A percentile compares a stretch with the other conserved stretches of the same genome.
These are phyloP conservation scores for Melipona quadrifasciata DNA, from an alignment of 1,140 invertebrate genomes.

Conservation along the genomic window DNA sequence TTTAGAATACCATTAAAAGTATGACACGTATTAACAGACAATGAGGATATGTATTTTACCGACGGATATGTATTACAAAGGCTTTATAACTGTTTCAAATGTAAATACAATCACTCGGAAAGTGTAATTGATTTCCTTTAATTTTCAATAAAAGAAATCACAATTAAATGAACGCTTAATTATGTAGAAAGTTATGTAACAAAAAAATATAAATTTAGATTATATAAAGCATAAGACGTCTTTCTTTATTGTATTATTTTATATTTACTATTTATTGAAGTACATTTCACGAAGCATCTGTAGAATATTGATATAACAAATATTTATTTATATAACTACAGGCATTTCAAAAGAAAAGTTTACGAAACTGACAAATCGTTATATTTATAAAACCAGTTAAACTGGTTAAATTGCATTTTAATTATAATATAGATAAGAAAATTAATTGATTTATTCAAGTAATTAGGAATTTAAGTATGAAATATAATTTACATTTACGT, in stretches of 20 bases:
- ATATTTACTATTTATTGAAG: conserved; percentile 12
- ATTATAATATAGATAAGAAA: conserved; percentile 7
- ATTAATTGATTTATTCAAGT: neutral
- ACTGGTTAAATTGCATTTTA: conserved; percentile 39
- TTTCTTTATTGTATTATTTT: conserved; percentile 12
- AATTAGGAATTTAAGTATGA: conserved; percentile 6
- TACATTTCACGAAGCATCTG: conserved; percentile 48
- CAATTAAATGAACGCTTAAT: neutral
- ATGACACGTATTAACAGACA: conserved; percentile 38
- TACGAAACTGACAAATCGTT: conserved; percentile 8
- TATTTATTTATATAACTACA: neutral
- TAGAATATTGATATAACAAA: conserved; percentile 1
- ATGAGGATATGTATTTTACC: conserved; percentile 28
- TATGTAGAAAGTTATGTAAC: neutral
- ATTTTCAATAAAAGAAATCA: neutral
- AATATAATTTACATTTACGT: conserved; percentile 23
- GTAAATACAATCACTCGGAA: conserved; percentile 16
- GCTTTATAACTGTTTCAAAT: conserved; percentile 1
- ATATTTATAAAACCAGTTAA: conserved; percentile 29
- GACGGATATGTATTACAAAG: neutral
- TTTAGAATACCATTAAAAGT: conserved; percentile 39
- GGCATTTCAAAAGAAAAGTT: conserved; percentile 1
- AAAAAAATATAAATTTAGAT: neutral
- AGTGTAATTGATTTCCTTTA: neutral
- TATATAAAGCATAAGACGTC: neutral